Conservation (phyloP, 2,888 invertebrate genomes). For the Campopleginae sp. region DNA sequence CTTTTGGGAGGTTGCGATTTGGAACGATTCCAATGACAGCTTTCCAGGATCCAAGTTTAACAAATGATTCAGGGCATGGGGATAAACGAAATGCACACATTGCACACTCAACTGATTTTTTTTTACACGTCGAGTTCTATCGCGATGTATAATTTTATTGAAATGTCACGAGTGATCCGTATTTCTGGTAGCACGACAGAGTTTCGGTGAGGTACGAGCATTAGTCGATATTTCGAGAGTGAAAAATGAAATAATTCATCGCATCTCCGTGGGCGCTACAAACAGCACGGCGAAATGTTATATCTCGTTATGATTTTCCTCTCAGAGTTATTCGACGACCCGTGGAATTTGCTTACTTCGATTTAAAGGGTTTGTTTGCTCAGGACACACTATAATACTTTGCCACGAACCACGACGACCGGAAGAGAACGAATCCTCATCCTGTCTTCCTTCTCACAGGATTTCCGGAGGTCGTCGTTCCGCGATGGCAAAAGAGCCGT, state of each 20-base stretch:
- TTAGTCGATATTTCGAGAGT: conserved; percentile 24
- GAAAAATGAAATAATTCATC: conserved; percentile 50
- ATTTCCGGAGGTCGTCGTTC: conserved; percentile 53
- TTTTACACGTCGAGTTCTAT: not conserved
- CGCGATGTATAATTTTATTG: not conserved
- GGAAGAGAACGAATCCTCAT: conserved; percentile 30
- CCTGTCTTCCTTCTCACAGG: conserved; percentile 30
- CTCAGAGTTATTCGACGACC: conserved; percentile 45
- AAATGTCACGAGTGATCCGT: not conserved
- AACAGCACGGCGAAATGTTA: conserved; percentile 54
- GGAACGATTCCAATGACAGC: not conserved
- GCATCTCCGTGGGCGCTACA: conserved; percentile 22
- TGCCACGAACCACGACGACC: conserved; percentile 44
- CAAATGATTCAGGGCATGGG: not conserved
- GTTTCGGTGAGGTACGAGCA: not conserved
- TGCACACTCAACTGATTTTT: not conserved
- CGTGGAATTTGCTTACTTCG: conserved; percentile 65
- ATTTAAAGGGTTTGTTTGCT: conserved; percentile 60
- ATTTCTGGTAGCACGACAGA: conserved; percentile 1
- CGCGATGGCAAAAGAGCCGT: conserved; percentile 36
- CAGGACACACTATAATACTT: conserved; percentile 48
- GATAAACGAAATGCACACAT: not conserved
- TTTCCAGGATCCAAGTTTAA: not conserved
- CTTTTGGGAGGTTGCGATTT: not conserved
- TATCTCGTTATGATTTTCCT: conserved; percentile 60